Percentiles rank a stretch among this genome's conserved stretches.
Conservation (phyloP, 2,888 invertebrate genomes). For the Macrophya annulata region DNA sequence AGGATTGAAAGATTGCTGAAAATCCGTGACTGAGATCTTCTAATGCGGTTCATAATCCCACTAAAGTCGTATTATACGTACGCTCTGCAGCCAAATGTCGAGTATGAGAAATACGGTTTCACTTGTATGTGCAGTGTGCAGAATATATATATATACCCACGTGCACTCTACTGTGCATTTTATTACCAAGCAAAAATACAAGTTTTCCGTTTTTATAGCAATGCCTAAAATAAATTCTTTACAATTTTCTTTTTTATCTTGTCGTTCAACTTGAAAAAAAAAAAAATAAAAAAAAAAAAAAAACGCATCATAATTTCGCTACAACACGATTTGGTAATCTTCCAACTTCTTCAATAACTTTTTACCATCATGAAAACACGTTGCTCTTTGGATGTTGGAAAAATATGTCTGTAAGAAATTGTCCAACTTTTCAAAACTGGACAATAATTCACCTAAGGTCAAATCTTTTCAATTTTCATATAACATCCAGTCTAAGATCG, state of each 20-base stretch:
- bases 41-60: slow-evolving; percentile 6
- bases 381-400: no score
- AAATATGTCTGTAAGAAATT: no score
- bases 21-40: background rate
- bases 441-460: no score
- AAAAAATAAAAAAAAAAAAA: no score
- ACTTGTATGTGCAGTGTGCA: background rate
- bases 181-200: background rate
- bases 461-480: no score
- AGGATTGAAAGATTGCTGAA: slow-evolving; percentile 38
- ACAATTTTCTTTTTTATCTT: background rate
- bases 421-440: no score
- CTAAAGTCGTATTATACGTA: background rate
- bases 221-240: background rate
- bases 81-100: background rate
- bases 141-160: background rate
- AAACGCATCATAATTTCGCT: no score
- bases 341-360: no score
- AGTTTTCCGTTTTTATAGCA: background rate
- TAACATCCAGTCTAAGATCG: background rate
- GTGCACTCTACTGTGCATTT: background rate
- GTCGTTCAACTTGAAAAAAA: no score
- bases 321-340: background rate
- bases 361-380: no score
- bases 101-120: background rate